Base-by-base conservation (phyloP, 2,113 vertebrate genomes). In the Limnothrissa miodon region DNA sequence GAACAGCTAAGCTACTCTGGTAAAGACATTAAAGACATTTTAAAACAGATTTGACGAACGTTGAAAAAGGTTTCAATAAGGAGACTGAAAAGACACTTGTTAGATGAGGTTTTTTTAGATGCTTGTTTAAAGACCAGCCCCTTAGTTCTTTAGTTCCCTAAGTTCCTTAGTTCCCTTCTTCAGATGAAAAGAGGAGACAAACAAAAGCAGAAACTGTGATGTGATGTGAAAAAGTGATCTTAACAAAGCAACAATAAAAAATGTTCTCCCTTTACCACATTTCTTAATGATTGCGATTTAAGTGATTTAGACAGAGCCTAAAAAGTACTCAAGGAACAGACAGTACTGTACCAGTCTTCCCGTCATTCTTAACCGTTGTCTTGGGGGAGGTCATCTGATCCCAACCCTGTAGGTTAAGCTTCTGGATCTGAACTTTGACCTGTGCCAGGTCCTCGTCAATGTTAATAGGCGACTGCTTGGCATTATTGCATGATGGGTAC, bases 391-490 rank as follows among this genome's bases (percentile, higher is more conserved):
- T 95, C 84, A 90, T 85, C 80, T 91, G 92, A 82, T 97, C 95
- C 97, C 97, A 99, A 74, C 96, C 97, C 25, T 97, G 95, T 83
- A 99, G 96, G 66, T 90, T 93, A 82, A 99, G 90, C 87, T 97
- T 95, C 92, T 98, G 97, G 85, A 97, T 95, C 89, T 98, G 95
- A 86, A 97, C 93, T 88, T 97, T 97, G 46, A 98, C 96, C 93
- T 96, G 97, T 13, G 96, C 94, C 87, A 98, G 93, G 88, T 93
- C 94, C 92, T 98, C 97, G 89, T 98, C 96, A 79, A 99, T 96
- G 92, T 99, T 95, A 87, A 99, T 97, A 80, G 98, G 98, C 0
- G 98, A 99, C 56, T 99, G 98, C 87, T 95, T 97, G 91, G 95
- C 96, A 87, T 95, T 98, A 90, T 96, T 98, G 91, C 98, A 99